Conservation (phyloP, 2,797 vertebrate genomes). For the Neosilurus mollespiculum region DNA sequence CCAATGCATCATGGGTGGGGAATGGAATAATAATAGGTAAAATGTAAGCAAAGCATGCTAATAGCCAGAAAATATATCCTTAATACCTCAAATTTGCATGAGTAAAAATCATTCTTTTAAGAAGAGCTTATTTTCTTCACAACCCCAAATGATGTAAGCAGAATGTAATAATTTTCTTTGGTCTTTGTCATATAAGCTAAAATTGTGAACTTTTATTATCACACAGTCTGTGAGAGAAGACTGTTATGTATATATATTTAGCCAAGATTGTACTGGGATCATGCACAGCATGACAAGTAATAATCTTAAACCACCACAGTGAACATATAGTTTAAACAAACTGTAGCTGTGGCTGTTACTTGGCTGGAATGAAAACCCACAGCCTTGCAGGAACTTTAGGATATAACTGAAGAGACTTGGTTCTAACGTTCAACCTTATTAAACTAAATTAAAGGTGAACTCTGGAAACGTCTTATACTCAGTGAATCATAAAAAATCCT, state of each 20-base stretch:
- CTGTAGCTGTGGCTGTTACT: not conserved
- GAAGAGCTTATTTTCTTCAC: not conserved
- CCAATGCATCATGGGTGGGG: no score
- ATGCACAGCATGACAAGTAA: not conserved
- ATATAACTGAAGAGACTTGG: not conserved
- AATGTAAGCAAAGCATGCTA: not conserved
- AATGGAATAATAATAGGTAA: not conserved
- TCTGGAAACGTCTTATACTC: not conserved
- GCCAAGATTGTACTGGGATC: not conserved
- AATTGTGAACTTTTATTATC: not conserved
- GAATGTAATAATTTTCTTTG: no score
- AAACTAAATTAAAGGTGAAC: not conserved
- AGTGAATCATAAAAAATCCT: not conserved
- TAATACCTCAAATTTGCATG: not conserved
- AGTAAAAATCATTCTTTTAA: not conserved
- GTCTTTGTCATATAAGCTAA: not conserved
- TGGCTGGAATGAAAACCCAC: not conserved
- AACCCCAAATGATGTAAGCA: not conserved
- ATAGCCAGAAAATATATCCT: not conserved
- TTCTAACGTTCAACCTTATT: not conserved
- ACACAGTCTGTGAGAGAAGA: no score
- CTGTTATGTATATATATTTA: not conserved
- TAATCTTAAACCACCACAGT: not conserved
- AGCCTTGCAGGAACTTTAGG: not conserved
- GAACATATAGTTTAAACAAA: not conserved